Percentiles rank a stretch among this genome's conserved stretches.
Evolutionary conservation across 2,888 invertebrate genomes (phyloP).

Genomic region (Trichopoda pennipes): DNA sequence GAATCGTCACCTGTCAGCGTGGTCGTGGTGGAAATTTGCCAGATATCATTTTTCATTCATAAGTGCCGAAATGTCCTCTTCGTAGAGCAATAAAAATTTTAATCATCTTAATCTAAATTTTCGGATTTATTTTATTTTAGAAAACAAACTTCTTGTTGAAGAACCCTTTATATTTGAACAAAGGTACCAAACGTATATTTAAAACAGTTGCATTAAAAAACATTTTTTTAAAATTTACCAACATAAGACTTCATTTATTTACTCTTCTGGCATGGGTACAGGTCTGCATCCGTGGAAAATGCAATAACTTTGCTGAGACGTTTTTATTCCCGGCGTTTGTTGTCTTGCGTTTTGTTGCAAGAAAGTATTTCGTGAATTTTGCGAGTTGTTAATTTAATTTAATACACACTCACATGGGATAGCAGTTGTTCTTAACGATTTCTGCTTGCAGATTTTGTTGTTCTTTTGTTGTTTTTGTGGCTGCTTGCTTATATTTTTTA

Average conservation of each 20-base stretch:
- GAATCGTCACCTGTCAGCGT: too few relatives aligned
- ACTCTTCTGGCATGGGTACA: background rate
- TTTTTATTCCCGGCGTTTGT: slow-evolving; percentile 9
- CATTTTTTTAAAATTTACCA: background rate
- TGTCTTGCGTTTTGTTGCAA: slow-evolving; percentile 56
- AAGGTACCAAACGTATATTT: too few relatives aligned
- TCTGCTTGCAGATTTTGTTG: slow-evolving; percentile 10
- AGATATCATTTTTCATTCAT: too few relatives aligned
- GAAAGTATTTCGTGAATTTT: slow-evolving; percentile 67
- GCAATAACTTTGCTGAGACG: slow-evolving; percentile 42
- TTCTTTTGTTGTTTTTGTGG: slow-evolving; percentile 1
- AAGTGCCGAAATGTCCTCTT: too few relatives aligned
- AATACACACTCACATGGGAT: slow-evolving; percentile 59
- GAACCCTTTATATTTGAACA: too few relatives aligned
- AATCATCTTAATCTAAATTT: too few relatives aligned
- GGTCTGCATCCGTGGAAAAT: slow-evolving; percentile 20
- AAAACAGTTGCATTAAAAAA: too few relatives aligned
- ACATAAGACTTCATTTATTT: background rate
- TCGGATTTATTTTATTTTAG: too few relatives aligned
- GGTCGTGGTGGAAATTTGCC: too few relatives aligned
- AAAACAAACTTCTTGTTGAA: background rate
- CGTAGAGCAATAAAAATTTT: too few relatives aligned
- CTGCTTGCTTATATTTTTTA: slow-evolving; percentile 34
- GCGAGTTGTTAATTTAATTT: slow-evolving; percentile 69
- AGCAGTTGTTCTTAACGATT: slow-evolving; percentile 61